Percentiles rank a stretch among this genome's conserved stretches.
phyloP scores from a whole-genome alignment of 2,888 invertebrate genomes.

The Cantharis rustica region DNA sequence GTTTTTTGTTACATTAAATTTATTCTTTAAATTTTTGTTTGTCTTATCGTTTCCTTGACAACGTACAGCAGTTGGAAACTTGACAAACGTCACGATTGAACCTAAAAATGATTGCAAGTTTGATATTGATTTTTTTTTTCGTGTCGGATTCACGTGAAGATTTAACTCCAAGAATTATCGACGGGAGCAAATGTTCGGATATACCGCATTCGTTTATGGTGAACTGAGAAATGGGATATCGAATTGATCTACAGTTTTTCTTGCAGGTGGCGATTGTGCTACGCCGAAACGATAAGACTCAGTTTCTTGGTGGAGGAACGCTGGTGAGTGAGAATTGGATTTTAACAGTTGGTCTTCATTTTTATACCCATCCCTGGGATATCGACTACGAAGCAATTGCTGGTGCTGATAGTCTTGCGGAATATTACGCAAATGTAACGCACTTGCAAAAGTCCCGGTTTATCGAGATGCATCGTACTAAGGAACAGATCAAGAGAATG shows the following conservation, averaged over 20 bases:
- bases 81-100: too few species aligned
- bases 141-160: not conserved
- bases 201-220: not conserved
- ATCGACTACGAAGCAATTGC: not conserved
- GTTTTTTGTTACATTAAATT: not conserved
- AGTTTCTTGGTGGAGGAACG: not conserved
- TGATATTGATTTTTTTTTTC: not conserved
- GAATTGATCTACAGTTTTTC: not conserved
- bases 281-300: not conserved
- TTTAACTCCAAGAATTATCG: not conserved
- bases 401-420: not conserved
- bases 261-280: not conserved
- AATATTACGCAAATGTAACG: not conserved
- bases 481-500: not conserved
- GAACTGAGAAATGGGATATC: not conserved
- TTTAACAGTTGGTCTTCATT: not conserved
- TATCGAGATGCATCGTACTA: not conserved
- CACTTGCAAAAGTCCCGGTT: not conserved
- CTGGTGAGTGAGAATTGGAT: not conserved
- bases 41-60: too few species aligned
- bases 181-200: not conserved
- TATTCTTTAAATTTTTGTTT: too few species aligned
- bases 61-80: too few species aligned
- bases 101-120: not conserved
- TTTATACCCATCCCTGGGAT: not conserved